A percentile compares a stretch with the other conserved stretches of the same genome.
Conservation (phyloP, 2,888 invertebrate species). For the Trissonchulus sp. region DNA sequence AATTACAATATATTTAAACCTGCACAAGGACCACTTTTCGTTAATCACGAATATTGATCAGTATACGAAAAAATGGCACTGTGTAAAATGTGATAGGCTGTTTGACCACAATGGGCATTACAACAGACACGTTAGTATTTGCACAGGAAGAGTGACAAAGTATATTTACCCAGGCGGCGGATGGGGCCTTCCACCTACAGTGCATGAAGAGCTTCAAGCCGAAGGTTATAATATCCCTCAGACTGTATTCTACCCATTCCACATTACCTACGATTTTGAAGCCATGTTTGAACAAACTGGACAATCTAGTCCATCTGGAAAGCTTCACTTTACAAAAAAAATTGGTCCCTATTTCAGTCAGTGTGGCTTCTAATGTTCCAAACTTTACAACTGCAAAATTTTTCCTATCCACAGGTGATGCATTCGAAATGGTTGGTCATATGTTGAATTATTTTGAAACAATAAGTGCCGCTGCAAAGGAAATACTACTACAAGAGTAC, state of each 20-base stretch:
- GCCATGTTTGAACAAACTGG: constrained; percentile 1
- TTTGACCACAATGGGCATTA: constrained; percentile 8
- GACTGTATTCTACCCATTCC: not conserved
- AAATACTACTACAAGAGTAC: too few species aligned
- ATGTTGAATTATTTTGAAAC: too few species aligned
- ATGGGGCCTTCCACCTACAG: not conserved
- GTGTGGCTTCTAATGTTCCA: constrained; percentile 4
- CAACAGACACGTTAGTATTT: not conserved
- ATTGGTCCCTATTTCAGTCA: not conserved
- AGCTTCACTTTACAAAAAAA: too few species aligned
- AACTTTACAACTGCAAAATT: not conserved
- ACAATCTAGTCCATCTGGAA: too few species aligned
- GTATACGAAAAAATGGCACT: not conserved
- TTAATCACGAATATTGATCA: not conserved
- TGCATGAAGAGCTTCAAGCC: not conserved
- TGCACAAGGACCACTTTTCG: constrained; percentile 3
- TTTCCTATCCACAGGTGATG: too few species aligned
- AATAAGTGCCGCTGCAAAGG: too few species aligned
- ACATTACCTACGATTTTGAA: constrained; percentile 11
- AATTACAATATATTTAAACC: not conserved
- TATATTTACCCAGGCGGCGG: not conserved
- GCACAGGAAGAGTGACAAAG: not conserved
- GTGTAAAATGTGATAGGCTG: constrained; percentile 1
- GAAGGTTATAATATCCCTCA: constrained; percentile 13
- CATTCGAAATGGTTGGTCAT: too few species aligned